Evolutionary conservation across 2,888 invertebrate species (phyloP), one percentile per base, ranked within the genome.

Genomic region (Drepana falcataria): DNA sequence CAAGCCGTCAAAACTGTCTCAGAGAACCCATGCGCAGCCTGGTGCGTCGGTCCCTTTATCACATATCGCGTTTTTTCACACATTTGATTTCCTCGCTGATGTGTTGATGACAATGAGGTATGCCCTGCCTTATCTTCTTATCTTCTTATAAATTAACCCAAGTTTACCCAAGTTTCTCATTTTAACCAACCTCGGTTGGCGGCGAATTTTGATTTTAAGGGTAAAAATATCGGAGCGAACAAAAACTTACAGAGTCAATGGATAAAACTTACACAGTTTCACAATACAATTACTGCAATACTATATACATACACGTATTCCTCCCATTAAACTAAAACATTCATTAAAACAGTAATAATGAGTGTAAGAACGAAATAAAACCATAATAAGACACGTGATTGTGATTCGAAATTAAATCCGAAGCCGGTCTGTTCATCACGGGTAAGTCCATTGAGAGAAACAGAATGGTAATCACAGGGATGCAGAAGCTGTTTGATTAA

Each of bases 401-500:
- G 75, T 77, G 74, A 67, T 74, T 79, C 60, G 63, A 77, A 81
- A 84, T 83, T 77, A 79, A 84, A 81, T 79, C 81, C 75, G 78
- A 73, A 77, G 79, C 79, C 68, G 65, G 60, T 62, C 71, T 76
- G 79, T 77, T 80, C 75, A 75, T 59, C 49, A 47, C 52, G 59
- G 61, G 60, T 55, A 55, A 61, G 58, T 65, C 68, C 78, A 77
- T 81, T 78, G 73, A 79, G 73, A 72, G 70, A 74, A 73, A 74
- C 66, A 79, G 77, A 83, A 82, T 84, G 63, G 78, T 82, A 81
- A 85, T 85, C 79, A 81, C 66, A 67, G 68, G 60, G 64, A 78
- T 73, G 75, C 77, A 79, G 76, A 73, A 75, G 77, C 77, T 69
- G 69, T 72, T 79, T 83, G 83, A 85, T 86, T 85, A 85, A 87